Evolutionary conservation across 2,888 invertebrate species (phyloP).

Genomic region (Fabriciana adippe): DNA sequence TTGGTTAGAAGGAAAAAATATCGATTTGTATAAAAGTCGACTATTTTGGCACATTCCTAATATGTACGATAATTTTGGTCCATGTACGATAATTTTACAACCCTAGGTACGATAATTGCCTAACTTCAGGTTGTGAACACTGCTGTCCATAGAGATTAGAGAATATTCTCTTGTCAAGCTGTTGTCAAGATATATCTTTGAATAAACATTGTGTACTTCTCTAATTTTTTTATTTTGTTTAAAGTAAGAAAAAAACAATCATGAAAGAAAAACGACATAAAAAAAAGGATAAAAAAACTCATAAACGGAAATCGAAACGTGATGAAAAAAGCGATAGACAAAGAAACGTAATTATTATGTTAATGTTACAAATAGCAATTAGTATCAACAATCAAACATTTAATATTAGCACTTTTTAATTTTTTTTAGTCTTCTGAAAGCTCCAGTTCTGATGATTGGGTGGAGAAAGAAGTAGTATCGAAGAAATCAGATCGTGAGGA

Average conservation of each 20-base stretch:
- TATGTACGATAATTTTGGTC: too few relatives aligned
- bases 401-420: background rate
- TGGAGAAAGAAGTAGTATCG: conserved; percentile 73
- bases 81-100: too few relatives aligned
- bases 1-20: too few relatives aligned
- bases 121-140: too few relatives aligned
- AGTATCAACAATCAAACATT: background rate
- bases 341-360: conserved; percentile 51
- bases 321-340: conserved; percentile 44
- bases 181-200: too few relatives aligned
- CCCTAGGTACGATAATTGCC: too few relatives aligned
- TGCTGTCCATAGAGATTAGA: too few relatives aligned
- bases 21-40: too few relatives aligned
- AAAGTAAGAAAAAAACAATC: background rate
- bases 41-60: too few relatives aligned
- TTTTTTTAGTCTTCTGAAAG: conserved; percentile 49
- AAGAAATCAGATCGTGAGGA: conserved; percentile 82
- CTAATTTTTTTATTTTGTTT: background rate
- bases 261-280: conserved; percentile 66
- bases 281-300: conserved; percentile 61
- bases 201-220: too few relatives aligned
- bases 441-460: conserved; percentile 81
- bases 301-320: conserved; percentile 51
- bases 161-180: too few relatives aligned
- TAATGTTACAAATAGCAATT: background rate